Evolutionary conservation across 2,888 invertebrate genomes (phyloP).

Genomic region (Agapostemon virescens): DNA sequence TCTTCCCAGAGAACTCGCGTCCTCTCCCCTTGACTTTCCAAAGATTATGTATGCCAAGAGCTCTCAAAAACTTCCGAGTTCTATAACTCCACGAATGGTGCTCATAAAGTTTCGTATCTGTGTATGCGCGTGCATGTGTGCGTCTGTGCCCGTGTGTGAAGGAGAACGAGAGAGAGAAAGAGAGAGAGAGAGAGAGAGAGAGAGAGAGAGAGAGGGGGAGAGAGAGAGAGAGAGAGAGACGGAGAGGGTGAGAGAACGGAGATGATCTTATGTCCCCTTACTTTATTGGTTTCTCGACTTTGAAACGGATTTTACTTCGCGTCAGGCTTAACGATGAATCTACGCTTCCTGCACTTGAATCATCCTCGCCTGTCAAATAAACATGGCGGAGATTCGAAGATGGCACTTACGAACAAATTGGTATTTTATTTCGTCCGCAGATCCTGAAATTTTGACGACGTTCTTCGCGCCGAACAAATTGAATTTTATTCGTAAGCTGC

Average conservation of each 20-base stretch:
- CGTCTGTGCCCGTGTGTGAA: not conserved
- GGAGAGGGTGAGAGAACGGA: not conserved
- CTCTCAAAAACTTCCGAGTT: conserved; percentile 42
- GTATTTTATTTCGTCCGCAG: not conserved
- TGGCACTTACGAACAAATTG: not conserved
- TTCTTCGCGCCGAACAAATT: not conserved
- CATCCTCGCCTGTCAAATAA: conserved; percentile 2
- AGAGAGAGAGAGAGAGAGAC: not conserved
- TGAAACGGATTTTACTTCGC: conserved; percentile 11
- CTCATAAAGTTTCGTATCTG: conserved; percentile 39
- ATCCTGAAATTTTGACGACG: not conserved
- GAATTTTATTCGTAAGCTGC: not conserved
- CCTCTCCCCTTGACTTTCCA: conserved; percentile 23
- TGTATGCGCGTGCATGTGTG: not conserved
- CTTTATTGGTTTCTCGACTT: conserved; percentile 43
- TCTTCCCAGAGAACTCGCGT: not conserved
- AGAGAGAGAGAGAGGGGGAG: not conserved
- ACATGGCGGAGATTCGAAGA: not conserved
- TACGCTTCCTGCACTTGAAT: not conserved
- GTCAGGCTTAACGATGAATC: conserved; percentile 15
- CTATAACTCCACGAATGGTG: conserved; percentile 46
- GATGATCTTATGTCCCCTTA: conserved; percentile 39
- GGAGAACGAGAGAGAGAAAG: not conserved
- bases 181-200: too few relatives aligned
- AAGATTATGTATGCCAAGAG: conserved; percentile 46